phyloP scores from a whole-genome alignment of 2,888 invertebrate genomes.

The Cheiracanthium punctorium region DNA sequence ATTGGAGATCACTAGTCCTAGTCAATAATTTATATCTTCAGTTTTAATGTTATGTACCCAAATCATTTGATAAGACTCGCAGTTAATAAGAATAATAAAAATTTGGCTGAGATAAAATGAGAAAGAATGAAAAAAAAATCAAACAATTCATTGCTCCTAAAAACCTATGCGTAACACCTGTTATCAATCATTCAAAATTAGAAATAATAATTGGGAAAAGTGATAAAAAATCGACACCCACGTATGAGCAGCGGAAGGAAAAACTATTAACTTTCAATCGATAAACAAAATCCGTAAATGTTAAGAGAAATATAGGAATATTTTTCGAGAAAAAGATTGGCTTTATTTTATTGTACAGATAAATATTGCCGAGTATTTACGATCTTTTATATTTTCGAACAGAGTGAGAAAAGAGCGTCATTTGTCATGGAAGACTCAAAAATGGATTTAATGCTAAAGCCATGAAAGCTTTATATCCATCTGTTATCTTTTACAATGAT shows the following conservation, averaged over 20 bases:
- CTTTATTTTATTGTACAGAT: not conserved
- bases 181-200: not conserved
- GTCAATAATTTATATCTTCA: too few species aligned
- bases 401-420: not conserved
- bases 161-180: not conserved
- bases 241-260: not conserved
- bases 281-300: not conserved
- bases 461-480: not conserved
- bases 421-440: not conserved
- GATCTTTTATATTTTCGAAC: not conserved
- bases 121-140: too few species aligned
- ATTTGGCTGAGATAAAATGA: too few species aligned
- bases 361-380: not conserved
- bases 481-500: too few species aligned
- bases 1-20: too few species aligned
- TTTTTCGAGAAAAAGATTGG: not conserved
- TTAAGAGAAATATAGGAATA: not conserved
- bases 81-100: too few species aligned
- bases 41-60: too few species aligned
- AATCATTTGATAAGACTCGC: not conserved
- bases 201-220: not conserved
- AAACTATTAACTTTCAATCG: not conserved
- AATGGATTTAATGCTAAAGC: not conserved
- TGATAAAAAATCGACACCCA: not conserved
- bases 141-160: not conserved